Evolutionary conservation across 2,797 vertebrate genomes (phyloP).

Genomic region (Lutjanus argentimaculatus): DNA sequence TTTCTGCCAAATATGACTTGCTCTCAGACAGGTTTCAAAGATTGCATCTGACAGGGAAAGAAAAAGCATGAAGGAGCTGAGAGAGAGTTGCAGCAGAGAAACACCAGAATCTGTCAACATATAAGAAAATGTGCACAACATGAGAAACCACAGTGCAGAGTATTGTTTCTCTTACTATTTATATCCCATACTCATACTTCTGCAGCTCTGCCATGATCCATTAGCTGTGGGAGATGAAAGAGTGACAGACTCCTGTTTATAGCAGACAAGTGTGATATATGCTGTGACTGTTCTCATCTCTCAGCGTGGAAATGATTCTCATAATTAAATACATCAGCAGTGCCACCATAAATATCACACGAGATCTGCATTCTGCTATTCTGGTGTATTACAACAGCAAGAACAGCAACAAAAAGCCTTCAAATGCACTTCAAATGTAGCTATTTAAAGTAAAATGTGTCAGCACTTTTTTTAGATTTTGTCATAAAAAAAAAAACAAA

Average conservation of each 20-base stretch:
- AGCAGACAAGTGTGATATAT: constrained; percentile 76
- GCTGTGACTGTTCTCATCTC: constrained; percentile 70
- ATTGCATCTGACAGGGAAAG: constrained; percentile 9
- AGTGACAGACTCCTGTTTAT: constrained; percentile 68
- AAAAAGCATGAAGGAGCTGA: constrained; percentile 18
- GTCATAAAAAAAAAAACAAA: background rate
- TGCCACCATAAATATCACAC: constrained; percentile 50
- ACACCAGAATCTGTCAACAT: constrained; percentile 1
- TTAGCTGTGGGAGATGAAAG: constrained; percentile 63
- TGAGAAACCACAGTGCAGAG: background rate
- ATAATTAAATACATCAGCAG: constrained; percentile 53
- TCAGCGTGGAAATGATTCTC: constrained; percentile 64
- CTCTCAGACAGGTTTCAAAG: constrained; percentile 40
- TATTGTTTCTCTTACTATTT: constrained; percentile 24
- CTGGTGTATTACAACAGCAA: constrained; percentile 1
- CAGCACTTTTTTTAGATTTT: background rate
- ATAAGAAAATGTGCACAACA: constrained; percentile 4
- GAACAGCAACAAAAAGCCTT: background rate
- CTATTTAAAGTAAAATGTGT: constrained; percentile 1
- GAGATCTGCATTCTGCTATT: constrained; percentile 14
- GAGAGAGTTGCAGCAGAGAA: background rate
- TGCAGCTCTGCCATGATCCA: constrained; percentile 62
- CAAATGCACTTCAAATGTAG: background rate
- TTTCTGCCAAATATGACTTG: constrained; percentile 59
- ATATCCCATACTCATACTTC: constrained; percentile 55